These are phyloP conservation scores for Perca fluviatilis DNA, from an alignment of 2,113 vertebrate genomes.

Conservation along the genomic window DNA sequence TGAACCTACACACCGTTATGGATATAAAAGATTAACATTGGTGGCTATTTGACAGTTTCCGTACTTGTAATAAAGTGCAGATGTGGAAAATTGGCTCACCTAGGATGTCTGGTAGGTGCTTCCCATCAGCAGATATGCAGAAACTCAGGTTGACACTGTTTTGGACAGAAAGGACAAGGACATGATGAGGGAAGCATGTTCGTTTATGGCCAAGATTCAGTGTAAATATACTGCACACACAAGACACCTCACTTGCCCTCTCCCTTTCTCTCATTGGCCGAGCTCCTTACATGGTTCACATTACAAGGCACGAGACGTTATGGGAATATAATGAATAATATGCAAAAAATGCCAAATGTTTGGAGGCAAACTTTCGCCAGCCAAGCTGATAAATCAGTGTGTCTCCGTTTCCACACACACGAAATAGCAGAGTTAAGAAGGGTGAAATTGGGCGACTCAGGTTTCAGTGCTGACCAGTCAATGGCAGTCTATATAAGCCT, in stretches of 20 bases:
- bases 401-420: conserved; percentile 44
- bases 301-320: conserved; percentile 48
- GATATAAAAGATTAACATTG: conserved; percentile 40
- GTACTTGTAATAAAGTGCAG: conserved; percentile 53
- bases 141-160: conserved; percentile 94
- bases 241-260: conserved; percentile 39
- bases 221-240: conserved; percentile 37
- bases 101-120: conserved; percentile 88
- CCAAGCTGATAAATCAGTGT: conserved; percentile 59
- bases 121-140: conserved; percentile 92
- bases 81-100: conserved; percentile 85
- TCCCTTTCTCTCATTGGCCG: conserved; percentile 27
- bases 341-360: conserved; percentile 56
- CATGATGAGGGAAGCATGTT: conserved; percentile 59
- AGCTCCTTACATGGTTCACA: conserved; percentile 65
- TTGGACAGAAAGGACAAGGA: conserved; percentile 66
- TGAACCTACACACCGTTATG: conserved; percentile 33
- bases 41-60: conserved; percentile 50
- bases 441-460: conserved; percentile 77
- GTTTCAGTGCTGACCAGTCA: conserved; percentile 76
- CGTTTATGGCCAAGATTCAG: conserved; percentile 48
- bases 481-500: conserved; percentile 63
- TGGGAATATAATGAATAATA: conserved; percentile 50
- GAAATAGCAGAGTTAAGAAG: conserved; percentile 66
- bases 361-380: conserved; percentile 45